phyloP scores from a whole-genome alignment of 2,113 vertebrate species.

The Excalfactoria chinensis region DNA sequence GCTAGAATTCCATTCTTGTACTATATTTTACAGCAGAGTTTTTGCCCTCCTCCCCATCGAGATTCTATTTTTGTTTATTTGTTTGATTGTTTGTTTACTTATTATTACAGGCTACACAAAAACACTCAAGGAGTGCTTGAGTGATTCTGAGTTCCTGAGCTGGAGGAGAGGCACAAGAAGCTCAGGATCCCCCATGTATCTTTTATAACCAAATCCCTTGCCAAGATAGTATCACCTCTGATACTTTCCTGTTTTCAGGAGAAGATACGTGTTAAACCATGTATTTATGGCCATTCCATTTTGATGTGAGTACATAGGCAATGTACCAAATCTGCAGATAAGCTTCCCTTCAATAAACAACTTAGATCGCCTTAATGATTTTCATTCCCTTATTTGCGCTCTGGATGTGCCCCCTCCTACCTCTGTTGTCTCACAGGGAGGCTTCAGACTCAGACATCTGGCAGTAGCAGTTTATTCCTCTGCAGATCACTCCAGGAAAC shows the following conservation, averaged over 20 bases:
- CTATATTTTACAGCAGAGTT: background rate
- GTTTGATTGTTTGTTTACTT: background rate
- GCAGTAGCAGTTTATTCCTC: constrained; percentile 1
- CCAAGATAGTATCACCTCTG: background rate
- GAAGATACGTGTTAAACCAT: background rate
- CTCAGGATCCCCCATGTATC: background rate
- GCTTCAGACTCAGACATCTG: background rate
- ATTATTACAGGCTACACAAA: background rate
- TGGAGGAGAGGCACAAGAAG: background rate
- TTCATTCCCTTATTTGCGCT: background rate
- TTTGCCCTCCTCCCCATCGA: background rate
- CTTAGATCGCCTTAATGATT: background rate
- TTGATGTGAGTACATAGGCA: background rate
- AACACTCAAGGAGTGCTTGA: background rate
- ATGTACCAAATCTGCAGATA: background rate
- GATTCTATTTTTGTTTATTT: background rate
- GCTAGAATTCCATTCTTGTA: background rate
- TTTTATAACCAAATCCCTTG: background rate
- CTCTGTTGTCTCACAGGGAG: background rate
- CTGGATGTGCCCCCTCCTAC: background rate
- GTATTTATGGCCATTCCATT: background rate
- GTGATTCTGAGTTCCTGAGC: background rate
- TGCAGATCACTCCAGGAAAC: constrained; percentile 20
- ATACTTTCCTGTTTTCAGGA: background rate
- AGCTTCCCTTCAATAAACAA: background rate